These are phyloP conservation scores for Poecilia wingei DNA, from an alignment of 2,797 vertebrate genomes.

Conservation along the genomic window DNA sequence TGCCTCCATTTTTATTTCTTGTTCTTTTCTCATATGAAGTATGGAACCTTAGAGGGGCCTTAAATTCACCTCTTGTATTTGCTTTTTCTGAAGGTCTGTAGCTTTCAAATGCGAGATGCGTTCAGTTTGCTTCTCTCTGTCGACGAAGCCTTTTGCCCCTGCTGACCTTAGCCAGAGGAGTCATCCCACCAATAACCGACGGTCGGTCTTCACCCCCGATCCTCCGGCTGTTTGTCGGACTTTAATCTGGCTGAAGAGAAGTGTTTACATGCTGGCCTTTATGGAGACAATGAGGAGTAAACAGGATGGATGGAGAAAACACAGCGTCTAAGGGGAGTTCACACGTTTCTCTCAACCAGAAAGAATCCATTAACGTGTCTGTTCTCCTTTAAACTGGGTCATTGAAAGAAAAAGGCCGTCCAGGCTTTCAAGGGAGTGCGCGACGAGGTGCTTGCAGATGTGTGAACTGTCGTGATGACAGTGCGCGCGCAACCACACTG, in stretches of 20 bases:
- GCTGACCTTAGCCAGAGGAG: slow-evolving; percentile 54
- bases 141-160: slow-evolving; percentile 35
- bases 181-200: slow-evolving; percentile 46
- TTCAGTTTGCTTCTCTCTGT: slow-evolving; percentile 28
- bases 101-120: slow-evolving; percentile 18
- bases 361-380: slow-evolving; percentile 74
- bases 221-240: slow-evolving; percentile 25
- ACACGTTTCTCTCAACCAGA: slow-evolving; percentile 53
- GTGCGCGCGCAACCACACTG: slow-evolving; percentile 29
- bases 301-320: slow-evolving; percentile 47
- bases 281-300: slow-evolving; percentile 36
- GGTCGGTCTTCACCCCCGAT: slow-evolving; percentile 20
- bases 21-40: slow-evolving; percentile 5
- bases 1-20: not conserved
- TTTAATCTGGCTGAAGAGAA: slow-evolving; percentile 48
- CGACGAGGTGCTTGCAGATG: slow-evolving; percentile 41
- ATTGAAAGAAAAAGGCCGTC: slow-evolving; percentile 45
- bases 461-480: slow-evolving; percentile 46
- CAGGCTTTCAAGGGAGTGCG: slow-evolving; percentile 17
- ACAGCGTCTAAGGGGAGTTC: slow-evolving; percentile 54
- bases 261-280: slow-evolving; percentile 56
- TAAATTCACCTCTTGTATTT: not conserved
- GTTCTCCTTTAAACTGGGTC: slow-evolving; percentile 71
- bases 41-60: slow-evolving; percentile 11
- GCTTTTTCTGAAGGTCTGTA: not conserved